phyloP scores from a whole-genome alignment of 1,140 invertebrate species.

The Plectrocnemia conspersa region DNA sequence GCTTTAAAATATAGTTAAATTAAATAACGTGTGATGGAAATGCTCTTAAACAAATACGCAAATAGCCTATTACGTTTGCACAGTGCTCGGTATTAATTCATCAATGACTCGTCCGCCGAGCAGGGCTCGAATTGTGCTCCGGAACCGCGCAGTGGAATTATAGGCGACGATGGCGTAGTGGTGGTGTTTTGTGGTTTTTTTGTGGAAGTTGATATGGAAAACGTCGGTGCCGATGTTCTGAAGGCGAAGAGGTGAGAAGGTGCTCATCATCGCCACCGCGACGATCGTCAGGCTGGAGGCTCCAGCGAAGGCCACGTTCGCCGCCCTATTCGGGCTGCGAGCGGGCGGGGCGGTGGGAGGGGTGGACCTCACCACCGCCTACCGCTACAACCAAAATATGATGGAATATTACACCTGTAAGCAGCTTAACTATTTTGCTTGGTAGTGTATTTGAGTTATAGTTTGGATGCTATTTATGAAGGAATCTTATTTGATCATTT shows the following conservation, averaged over 20 bases:
- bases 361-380: conserved; percentile 87
- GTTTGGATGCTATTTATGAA: too few species aligned
- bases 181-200: not conserved
- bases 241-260: conserved; percentile 1
- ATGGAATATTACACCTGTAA: conserved; percentile 99
- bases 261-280: not conserved
- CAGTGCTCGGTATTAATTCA: too few species aligned
- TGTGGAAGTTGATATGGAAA: not conserved
- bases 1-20: too few species aligned
- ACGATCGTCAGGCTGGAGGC: conserved; percentile 42
- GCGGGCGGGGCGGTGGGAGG: conserved; percentile 50
- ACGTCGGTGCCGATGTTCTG: not conserved
- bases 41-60: too few species aligned
- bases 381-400: conserved; percentile 96
- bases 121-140: not conserved
- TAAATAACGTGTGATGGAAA: too few species aligned
- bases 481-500: too few species aligned
- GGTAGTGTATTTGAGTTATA: too few species aligned
- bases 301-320: conserved; percentile 49
- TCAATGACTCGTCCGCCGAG: not conserved
- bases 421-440: too few species aligned
- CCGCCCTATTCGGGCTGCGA: conserved; percentile 51
- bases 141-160: not conserved
- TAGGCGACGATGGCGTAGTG: not conserved
- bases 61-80: too few species aligned